Conservation (phyloP, 2,888 invertebrate genomes). For the Mythimna pallens region DNA sequence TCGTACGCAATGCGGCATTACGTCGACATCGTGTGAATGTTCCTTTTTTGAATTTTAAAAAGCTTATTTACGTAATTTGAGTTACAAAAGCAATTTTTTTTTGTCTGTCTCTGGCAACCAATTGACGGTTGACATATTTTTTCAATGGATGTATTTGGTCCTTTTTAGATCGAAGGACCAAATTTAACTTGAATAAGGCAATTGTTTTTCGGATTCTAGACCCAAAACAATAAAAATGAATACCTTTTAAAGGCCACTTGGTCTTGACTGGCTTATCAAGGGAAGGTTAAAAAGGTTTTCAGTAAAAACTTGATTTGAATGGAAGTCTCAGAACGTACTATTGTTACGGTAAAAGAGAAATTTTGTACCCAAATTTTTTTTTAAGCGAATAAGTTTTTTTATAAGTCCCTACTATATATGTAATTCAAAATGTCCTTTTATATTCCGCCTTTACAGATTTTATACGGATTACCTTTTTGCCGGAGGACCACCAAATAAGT, state of each 20-base stretch:
- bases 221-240: constrained; percentile 43
- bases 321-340: constrained; percentile 1
- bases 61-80: constrained; percentile 60
- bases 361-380: constrained; percentile 18
- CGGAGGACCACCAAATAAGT: constrained; percentile 6
- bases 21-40: constrained; percentile 58
- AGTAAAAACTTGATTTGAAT: constrained; percentile 16
- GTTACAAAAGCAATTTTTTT: constrained; percentile 40
- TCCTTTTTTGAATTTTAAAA: constrained; percentile 67
- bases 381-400: constrained; percentile 18
- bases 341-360: constrained; percentile 4
- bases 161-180: constrained; percentile 16
- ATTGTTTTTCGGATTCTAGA: constrained; percentile 25
- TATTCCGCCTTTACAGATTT: constrained; percentile 27
- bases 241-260: constrained; percentile 30
- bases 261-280: constrained; percentile 14
- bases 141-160: constrained; percentile 8
- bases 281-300: constrained; percentile 24
- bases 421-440: constrained; percentile 38
- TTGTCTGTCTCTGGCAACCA: constrained; percentile 18
- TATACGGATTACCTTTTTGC: constrained; percentile 30
- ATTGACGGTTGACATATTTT: constrained; percentile 28
- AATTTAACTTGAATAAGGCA: constrained; percentile 16
- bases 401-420: constrained; percentile 19
- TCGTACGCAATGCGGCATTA: constrained; percentile 68